Evolutionary conservation across 2,797 vertebrate genomes (phyloP).

Genomic region (Crocodylus rhombifer): DNA sequence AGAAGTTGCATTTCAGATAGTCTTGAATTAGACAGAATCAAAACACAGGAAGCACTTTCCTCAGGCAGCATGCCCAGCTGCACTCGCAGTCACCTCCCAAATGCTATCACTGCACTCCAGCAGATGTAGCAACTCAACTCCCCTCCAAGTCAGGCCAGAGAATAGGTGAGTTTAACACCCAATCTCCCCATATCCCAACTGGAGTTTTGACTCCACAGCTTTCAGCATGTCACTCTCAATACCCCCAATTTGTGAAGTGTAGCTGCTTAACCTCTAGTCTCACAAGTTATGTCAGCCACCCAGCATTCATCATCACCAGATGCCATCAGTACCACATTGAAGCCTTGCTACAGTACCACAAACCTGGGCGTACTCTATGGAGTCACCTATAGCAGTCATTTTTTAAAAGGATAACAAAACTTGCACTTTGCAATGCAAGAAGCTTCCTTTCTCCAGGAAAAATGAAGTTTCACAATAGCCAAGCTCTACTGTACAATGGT

Average conservation of each 20-base stretch:
- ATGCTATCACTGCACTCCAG: neutral
- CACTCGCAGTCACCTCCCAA: slow-evolving; percentile 38
- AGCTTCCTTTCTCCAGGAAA: neutral
- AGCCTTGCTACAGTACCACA: neutral
- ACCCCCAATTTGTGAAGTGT: fast-evolving
- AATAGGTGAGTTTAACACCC: neutral
- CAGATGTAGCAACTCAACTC: neutral
- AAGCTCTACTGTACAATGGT: neutral
- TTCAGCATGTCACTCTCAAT: neutral
- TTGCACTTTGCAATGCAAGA: neutral
- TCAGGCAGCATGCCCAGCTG: slow-evolving; percentile 4
- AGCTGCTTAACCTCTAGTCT: neutral
- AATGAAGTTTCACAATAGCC: neutral
- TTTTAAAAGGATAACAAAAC: neutral
- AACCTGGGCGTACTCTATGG: neutral
- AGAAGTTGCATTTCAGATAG: slow-evolving; percentile 48
- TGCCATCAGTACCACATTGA: neutral
- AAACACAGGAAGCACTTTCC: slow-evolving; percentile 23
- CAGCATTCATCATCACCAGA: neutral
- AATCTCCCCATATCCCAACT: neutral
- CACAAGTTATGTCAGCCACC: slow-evolving; percentile 22
- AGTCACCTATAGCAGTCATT: neutral
- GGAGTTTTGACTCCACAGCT: neutral
- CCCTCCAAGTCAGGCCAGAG: neutral
- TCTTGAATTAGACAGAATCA: slow-evolving; percentile 42